Percentiles rank a stretch among this genome's conserved stretches.
Conservation (phyloP, 2,113 vertebrate species). For the Odocoileus virginianus region DNA sequence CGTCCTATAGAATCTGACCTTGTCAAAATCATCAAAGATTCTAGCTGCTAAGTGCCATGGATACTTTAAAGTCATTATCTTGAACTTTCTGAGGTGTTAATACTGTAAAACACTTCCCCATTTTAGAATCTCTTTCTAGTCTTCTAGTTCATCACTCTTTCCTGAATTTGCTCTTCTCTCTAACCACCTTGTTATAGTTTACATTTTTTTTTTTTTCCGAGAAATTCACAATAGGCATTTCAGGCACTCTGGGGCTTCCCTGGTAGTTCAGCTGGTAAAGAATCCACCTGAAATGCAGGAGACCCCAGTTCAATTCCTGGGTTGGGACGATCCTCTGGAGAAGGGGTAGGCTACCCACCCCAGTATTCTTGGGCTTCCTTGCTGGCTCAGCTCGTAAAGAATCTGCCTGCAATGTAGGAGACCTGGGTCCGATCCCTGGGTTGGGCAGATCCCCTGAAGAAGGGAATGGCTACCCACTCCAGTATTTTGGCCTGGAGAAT, state of each 20-base stretch:
- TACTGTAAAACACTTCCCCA: not conserved
- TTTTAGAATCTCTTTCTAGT: not conserved
- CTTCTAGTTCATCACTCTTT: not conserved
- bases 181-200: not conserved
- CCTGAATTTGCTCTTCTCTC: not conserved
- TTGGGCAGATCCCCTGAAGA: not conserved
- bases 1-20: not conserved
- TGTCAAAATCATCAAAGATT: not conserved
- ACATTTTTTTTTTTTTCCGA: not conserved
- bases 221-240: not conserved
- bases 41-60: not conserved
- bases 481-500: not conserved
- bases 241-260: not conserved
- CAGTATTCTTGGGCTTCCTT: not conserved
- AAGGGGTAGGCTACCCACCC: not conserved
- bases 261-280: not conserved
- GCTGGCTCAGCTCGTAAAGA: not conserved
- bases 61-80: not conserved
- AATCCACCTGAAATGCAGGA: not conserved
- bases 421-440: not conserved
- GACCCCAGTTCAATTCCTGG: not conserved
- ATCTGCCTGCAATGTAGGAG: not conserved
- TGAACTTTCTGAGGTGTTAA: not conserved
- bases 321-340: not conserved
- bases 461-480: not conserved